Evolutionary conservation across 2,888 invertebrate genomes (phyloP).

Genomic region (Trissolcus japonicus): DNA sequence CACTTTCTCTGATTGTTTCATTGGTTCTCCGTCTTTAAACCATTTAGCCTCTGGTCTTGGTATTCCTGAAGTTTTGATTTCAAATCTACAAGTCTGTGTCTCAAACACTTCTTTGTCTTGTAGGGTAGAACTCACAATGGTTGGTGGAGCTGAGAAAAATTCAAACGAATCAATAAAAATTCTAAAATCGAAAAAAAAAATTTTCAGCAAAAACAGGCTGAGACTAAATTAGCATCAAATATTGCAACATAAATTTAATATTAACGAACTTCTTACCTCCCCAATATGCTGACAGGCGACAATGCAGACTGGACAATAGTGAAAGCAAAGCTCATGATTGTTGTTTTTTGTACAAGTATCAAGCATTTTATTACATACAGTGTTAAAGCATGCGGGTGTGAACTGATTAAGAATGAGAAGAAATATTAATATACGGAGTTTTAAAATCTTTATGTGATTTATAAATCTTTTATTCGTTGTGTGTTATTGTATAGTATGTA

Average conservation of each 20-base stretch:
- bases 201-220: background rate
- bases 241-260: background rate
- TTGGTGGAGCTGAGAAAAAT: conserved; percentile 80
- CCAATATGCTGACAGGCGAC: background rate
- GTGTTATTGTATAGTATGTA: background rate
- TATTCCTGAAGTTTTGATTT: conserved; percentile 85
- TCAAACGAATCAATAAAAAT: background rate
- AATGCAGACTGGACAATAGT: conserved; percentile 34
- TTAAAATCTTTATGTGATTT: conserved; percentile 1
- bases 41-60: conserved; percentile 88
- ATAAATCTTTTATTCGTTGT: background rate
- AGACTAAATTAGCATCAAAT: background rate
- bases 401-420: background rate
- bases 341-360: conserved; percentile 7
- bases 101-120: conserved; percentile 86
- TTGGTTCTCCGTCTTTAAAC: conserved; percentile 86
- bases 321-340: conserved; percentile 24
- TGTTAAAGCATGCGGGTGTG: too few relatives aligned
- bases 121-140: conserved; percentile 84
- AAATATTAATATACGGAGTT: conserved; percentile 17
- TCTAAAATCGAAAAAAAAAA: background rate
- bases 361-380: too few relatives aligned
- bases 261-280: conserved; percentile 29
- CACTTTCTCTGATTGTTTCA: conserved; percentile 79
- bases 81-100: conserved; percentile 88